Conservation (phyloP, 2,888 invertebrate species). For the Linnaemya tessellans region DNA sequence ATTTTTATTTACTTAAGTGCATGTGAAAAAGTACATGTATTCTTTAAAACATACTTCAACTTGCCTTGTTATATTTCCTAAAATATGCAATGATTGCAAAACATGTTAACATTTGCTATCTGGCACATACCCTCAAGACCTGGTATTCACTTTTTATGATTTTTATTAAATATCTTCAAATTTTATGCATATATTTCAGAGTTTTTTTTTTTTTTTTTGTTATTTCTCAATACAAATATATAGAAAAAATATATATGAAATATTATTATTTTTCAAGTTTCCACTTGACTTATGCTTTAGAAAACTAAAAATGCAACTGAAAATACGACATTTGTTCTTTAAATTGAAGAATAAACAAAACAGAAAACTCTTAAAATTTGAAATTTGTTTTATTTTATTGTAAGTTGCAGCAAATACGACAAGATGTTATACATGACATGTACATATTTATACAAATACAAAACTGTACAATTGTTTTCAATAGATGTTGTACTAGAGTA, state of each 20-base stretch:
- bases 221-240: not conserved
- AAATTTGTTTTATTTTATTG: constrained; percentile 47
- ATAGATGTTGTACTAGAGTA: constrained; percentile 39
- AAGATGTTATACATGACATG: constrained; percentile 52
- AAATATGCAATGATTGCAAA: not conserved
- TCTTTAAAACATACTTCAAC: no score
- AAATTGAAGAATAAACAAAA: constrained; percentile 28
- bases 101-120: not conserved
- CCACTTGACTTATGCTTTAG: not conserved
- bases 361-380: constrained; percentile 36
- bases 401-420: constrained; percentile 26
- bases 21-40: no score
- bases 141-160: constrained; percentile 13
- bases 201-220: not conserved
- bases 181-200: not conserved
- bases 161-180: constrained; percentile 35
- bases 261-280: not conserved
- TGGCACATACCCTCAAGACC: not conserved
- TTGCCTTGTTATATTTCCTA: not conserved
- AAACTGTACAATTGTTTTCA: constrained; percentile 23
- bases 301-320: not conserved
- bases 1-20: no score
- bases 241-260: no score
- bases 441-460: constrained; percentile 26
- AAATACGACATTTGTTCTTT: constrained; percentile 40